phyloP scores from a whole-genome alignment of 2,113 vertebrate genomes.

The Pluvialis apricaria region DNA sequence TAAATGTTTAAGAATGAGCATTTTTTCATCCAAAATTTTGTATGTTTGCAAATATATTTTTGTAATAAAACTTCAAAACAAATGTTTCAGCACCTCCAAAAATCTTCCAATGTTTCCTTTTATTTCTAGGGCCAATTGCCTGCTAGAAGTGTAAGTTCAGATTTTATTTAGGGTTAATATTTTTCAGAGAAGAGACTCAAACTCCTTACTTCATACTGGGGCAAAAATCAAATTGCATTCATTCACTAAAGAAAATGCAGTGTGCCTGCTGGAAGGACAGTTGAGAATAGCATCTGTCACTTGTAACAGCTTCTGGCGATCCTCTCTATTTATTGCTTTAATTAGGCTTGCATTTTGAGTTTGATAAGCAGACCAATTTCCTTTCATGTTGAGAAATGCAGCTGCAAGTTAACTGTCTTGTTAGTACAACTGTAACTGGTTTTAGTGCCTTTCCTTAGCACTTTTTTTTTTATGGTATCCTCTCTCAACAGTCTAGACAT shows the following conservation, averaged over 20 bases:
- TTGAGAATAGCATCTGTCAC: not conserved
- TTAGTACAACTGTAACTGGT: not conserved
- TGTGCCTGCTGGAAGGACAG: not conserved
- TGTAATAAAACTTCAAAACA: conserved; percentile 83
- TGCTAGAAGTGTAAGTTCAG: not conserved
- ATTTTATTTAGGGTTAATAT: not conserved
- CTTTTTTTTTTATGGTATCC: not conserved
- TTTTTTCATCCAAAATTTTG: conserved; percentile 83
- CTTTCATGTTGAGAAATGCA: not conserved
- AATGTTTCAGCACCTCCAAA: conserved; percentile 75
- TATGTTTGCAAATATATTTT: conserved; percentile 86
- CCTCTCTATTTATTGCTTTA: not conserved
- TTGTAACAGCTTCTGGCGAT: not conserved
- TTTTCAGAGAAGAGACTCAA: not conserved
- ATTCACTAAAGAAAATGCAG: not conserved
- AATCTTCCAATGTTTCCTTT: conserved; percentile 19
- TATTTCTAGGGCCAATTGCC: not conserved
- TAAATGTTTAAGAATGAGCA: conserved; percentile 78
- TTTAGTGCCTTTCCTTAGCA: not conserved
- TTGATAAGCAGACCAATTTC: not conserved
- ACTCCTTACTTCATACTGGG: not conserved
- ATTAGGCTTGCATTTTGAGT: not conserved
- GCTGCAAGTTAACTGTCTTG: not conserved
- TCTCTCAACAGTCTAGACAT: not conserved
- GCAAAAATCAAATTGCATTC: not conserved